These are phyloP conservation scores for Erethizon dorsatum DNA, from an alignment of 2,797 vertebrate genomes.

Conservation along the genomic window DNA sequence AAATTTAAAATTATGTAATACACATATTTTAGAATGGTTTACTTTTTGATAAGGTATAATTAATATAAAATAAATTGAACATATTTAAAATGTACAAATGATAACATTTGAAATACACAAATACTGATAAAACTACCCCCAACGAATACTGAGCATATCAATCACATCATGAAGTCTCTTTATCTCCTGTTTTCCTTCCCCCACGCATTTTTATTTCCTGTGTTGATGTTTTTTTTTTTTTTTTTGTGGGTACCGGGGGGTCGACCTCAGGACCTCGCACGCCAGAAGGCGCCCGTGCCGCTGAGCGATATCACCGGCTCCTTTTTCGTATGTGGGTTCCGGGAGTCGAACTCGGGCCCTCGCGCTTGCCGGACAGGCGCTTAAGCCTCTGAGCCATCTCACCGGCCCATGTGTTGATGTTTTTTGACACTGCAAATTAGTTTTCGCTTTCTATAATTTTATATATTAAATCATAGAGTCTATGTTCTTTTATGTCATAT, in stretches of 20 bases:
- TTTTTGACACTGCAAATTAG: neutral
- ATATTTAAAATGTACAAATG: slow-evolving; percentile 25
- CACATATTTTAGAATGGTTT: neutral
- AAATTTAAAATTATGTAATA: slow-evolving; percentile 1
- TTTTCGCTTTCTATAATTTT: neutral
- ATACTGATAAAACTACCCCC: neutral
- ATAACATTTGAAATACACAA: neutral
- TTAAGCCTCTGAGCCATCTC: too few relatives aligned
- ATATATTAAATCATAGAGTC: neutral
- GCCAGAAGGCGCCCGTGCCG: too few relatives aligned
- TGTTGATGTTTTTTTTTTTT: neutral
- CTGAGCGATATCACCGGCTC: too few relatives aligned
- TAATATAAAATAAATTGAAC: neutral
- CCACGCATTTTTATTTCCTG: neutral
- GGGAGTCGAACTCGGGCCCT: too few relatives aligned
- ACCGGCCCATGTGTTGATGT: neutral
- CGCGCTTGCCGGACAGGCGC: too few relatives aligned
- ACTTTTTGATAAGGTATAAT: neutral
- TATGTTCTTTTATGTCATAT: neutral
- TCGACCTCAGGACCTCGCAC: too few relatives aligned
- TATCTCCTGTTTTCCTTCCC: neutral
- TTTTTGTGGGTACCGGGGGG: too few relatives aligned
- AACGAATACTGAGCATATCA: neutral
- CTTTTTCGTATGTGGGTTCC: too few relatives aligned
- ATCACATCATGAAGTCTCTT: neutral